Base-by-base conservation (phyloP, 2,797 vertebrate species). In the Ambastaia sidthimunki region DNA sequence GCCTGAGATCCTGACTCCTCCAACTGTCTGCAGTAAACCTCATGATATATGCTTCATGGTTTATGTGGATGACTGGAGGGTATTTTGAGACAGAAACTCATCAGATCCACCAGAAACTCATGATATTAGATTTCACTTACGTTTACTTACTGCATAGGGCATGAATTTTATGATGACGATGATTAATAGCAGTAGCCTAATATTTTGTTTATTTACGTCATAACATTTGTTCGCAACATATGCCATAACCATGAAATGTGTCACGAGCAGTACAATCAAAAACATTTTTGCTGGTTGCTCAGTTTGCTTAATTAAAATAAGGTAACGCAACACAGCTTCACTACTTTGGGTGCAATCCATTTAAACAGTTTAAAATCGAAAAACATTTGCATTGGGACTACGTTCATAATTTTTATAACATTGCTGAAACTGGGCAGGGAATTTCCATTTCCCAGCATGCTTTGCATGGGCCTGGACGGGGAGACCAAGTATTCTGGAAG, bases 61-160 rank as follows among this genome's bases (percentile, higher is more conserved):
- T 67, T 76, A 50, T 50, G 41, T 65, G 68, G 57, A 71, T 83
- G 67, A 52, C 73, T 63, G 66, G 1, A 59, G 23, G 69, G 57
- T 70, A 80, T 79, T 81, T 75, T 76, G 48, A 83, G 84, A 69
- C 34, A 78, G 48, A 71, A 71, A 62, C 19, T 21, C 47, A 25
- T 65, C 47, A 78, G 68, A 78, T 78, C 68, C 50, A 52, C 57
- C 57, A 52, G 44, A 71, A 78, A n/a, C 47, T 71, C 70, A 52
- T 44, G 48, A 71, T 71, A 71, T 71, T 31, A 78, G 57, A 71
- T 78, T 54, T 41, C 68, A 23, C 57, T 37, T 70, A 28, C 55
- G 44, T 78, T 63, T 63, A 48, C 25, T 15, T 28, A 66, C 34
- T 12, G 60, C 12, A 28, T n/a, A 37, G 25, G 52, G 31, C n/a